A percentile compares a stretch with the other conserved stretches of the same genome.
Conservation (phyloP, 2,888 invertebrate genomes). For the Temnothorax ravouxi region DNA sequence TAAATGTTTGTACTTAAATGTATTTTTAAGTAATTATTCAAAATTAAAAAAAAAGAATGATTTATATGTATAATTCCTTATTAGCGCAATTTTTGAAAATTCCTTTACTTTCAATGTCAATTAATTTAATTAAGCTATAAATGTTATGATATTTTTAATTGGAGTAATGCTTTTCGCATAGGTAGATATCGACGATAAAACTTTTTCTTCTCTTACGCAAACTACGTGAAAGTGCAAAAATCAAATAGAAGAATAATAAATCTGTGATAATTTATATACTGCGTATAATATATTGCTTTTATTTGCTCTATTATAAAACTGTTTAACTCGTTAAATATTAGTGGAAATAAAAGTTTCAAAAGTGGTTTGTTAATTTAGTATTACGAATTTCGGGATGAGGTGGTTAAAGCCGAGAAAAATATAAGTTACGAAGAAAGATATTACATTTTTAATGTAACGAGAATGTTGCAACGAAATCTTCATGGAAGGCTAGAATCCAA, state of each 20-base stretch:
- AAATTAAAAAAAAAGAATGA: background rate
- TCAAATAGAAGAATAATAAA: background rate
- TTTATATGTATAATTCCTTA: background rate
- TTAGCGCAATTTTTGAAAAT: background rate
- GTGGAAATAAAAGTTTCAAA: conserved; percentile 22
- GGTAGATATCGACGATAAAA: background rate
- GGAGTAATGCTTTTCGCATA: background rate
- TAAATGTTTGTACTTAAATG: background rate
- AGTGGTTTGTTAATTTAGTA: conserved; percentile 36
- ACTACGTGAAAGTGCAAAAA: background rate
- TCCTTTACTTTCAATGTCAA: background rate
- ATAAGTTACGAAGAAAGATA: conserved; percentile 44
- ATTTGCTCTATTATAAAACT: background rate
- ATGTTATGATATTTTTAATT: background rate
- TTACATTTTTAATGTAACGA: conserved; percentile 44
- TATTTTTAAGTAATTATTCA: background rate
- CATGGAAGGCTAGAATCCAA: conserved; percentile 32
- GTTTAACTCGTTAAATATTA: background rate
- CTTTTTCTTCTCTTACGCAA: background rate
- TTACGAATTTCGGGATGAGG: conserved; percentile 45
- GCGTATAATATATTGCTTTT: too few species aligned
- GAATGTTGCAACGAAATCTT: conserved; percentile 52
- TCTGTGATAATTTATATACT: background rate
- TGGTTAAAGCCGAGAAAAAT: conserved; percentile 48
- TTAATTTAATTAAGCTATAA: conserved; percentile 8